Evolutionary conservation across 1,140 invertebrate genomes (phyloP).

Genomic region (Drosophila ananassae): DNA sequence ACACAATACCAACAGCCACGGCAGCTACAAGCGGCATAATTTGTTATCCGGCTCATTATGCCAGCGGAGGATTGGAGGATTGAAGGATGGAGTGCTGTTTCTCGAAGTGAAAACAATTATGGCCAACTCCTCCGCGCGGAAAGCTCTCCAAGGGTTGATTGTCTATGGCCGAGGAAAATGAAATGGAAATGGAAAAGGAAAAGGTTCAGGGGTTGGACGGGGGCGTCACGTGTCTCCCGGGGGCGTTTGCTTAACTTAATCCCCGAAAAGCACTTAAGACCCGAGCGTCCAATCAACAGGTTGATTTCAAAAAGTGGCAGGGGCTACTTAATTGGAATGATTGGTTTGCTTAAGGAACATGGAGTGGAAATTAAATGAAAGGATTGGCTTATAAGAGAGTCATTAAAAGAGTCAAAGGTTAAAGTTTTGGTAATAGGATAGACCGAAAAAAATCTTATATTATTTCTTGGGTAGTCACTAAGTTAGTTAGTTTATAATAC

Average conservation of each 20-base stretch:
- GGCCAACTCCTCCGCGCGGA: conserved; percentile 23
- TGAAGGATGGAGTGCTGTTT: conserved; percentile 22
- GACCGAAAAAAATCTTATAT: not conserved
- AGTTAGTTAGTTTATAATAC: too few species aligned
- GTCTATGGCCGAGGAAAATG: not conserved
- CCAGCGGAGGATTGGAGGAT: conserved; percentile 15
- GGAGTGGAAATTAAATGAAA: not conserved
- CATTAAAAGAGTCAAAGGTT: not conserved
- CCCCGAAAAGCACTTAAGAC: conserved; percentile 65
- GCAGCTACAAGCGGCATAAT: conserved; percentile 54
- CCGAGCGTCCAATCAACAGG: conserved; percentile 61
- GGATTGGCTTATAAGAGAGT: not conserved
- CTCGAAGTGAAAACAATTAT: conserved; percentile 78
- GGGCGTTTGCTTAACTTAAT: conserved; percentile 51
- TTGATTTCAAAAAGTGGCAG: conserved; percentile 36
- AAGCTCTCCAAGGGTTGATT: conserved; percentile 45
- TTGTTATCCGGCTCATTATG: conserved; percentile 76
- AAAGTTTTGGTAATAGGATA: not conserved
- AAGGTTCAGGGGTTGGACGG: conserved; percentile 16
- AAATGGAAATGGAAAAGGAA: not conserved
- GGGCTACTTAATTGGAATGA: conserved; percentile 45
- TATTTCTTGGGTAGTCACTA: too few species aligned
- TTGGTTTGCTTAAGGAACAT: not conserved
- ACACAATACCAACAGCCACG: conserved; percentile 52
- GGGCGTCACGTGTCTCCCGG: conserved; percentile 56